Evolutionary conservation across 2,113 vertebrate species (phyloP).

Genomic region (Xyrauchen texanus): DNA sequence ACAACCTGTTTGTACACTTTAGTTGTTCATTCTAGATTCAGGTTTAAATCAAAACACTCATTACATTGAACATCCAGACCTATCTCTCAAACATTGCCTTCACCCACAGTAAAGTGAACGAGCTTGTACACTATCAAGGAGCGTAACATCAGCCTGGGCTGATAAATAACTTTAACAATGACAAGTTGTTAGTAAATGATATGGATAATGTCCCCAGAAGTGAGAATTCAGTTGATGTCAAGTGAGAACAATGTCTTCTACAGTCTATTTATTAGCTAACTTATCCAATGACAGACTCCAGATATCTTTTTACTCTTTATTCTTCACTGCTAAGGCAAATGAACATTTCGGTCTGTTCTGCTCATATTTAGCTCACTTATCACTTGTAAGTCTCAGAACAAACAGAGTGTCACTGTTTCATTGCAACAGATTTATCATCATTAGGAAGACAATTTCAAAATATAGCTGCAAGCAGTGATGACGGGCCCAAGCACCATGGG

Average conservation of each 20-base stretch:
- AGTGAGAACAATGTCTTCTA: not conserved
- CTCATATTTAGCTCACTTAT: not conserved
- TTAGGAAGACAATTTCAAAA: not conserved
- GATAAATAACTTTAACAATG: not conserved
- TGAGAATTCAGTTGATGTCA: not conserved
- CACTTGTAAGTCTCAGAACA: not conserved
- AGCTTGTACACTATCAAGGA: not conserved
- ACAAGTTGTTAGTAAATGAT: not conserved
- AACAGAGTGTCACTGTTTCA: not conserved
- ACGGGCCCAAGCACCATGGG: too few relatives aligned
- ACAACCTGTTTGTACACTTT: too few relatives aligned
- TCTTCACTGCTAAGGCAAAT: not conserved
- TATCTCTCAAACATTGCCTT: not conserved
- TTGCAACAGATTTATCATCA: conserved; percentile 20
- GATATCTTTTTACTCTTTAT: not conserved
- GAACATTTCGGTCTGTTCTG: conserved; percentile 13
- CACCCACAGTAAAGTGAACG: not conserved
- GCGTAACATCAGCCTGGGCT: not conserved
- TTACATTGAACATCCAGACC: too few relatives aligned
- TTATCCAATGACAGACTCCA: conserved; percentile 16
- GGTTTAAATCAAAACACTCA: too few relatives aligned
- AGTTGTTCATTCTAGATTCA: too few relatives aligned
- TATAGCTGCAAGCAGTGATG: too few relatives aligned
- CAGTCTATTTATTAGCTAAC: not conserved
- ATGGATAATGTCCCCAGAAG: not conserved